Base-by-base conservation (phyloP, 2,113 vertebrate genomes). In the Lampris incognitus region DNA sequence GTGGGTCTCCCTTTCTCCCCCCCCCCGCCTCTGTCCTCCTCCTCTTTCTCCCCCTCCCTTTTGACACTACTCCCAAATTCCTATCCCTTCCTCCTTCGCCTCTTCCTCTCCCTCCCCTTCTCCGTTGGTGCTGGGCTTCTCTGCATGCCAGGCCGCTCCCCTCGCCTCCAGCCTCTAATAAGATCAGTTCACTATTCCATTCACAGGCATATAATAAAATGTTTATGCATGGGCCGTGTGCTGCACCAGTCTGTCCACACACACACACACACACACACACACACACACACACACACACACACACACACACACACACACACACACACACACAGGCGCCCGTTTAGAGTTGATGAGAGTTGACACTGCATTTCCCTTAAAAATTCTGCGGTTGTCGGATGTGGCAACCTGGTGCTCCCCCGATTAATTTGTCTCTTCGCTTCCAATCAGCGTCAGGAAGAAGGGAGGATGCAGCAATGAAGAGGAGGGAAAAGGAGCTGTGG, bases 361-460 rank as follows among this genome's bases (percentile, higher is more conserved):
- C 81, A 57, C 85, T 48, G 74, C 84, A 79, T 91, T 93, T 93
- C 89, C 88, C 79, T 89, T 90, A 88, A 87, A 88, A 79, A 92
- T 93, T 93, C 90, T 51, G 84, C 78, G 80, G 82, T 89, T 90
- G 92, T 92, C 91, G 79, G 79, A 66, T 63, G 79, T 84, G 83
- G 88, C 89, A 88, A 89, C 89, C 87, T 76, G 78, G 80, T 9
- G 80, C 85, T 84, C 81, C 79, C 75, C 76, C 79, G 87, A 91
- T 93, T 93, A 87, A 94, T 94, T 92, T 93, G 87, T 90, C 87
- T 90, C 70, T 89, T 93, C 92, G 48, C 84, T 90, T 94, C 89
- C 88, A 93, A 94, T 94, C 90, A 94, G 87, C 78, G 91, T 94
- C 92, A 92, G 70, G 76, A 69, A 65, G 5, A 66, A 85, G 78